Conservation (phyloP, 2,888 invertebrate species). For the Agriotes lineatus region DNA sequence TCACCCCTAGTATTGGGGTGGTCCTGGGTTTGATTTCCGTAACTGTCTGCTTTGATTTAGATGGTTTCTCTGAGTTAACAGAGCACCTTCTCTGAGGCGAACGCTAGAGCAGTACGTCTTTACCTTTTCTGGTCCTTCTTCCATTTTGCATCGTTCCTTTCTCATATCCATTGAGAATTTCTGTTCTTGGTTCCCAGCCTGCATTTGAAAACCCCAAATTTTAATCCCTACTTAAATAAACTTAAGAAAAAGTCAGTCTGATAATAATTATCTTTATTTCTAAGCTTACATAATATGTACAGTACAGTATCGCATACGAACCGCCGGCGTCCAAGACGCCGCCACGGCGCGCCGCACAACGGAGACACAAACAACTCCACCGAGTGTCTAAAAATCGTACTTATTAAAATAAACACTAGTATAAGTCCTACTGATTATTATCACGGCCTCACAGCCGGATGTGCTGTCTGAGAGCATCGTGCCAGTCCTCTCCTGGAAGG, state of each 20-base stretch:
- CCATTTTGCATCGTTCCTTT: background rate
- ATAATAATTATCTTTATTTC: conserved; percentile 5
- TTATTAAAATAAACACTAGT: conserved; percentile 39
- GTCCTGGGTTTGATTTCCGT: too few relatives aligned
- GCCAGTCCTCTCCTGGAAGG: conserved; percentile 49
- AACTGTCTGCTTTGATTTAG: background rate
- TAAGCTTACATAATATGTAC: conserved; percentile 16
- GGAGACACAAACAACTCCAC: conserved; percentile 1
- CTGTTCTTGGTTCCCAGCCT: too few relatives aligned
- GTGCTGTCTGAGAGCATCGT: conserved; percentile 33
- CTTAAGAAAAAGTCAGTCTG: background rate
- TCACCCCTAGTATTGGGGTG: too few relatives aligned
- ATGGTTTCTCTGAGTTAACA: too few relatives aligned
- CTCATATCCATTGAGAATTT: too few relatives aligned
- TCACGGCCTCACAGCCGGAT: conserved; percentile 53
- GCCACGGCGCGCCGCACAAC: background rate
- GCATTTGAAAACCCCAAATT: background rate
- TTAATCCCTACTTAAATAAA: background rate
- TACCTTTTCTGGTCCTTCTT: background rate
- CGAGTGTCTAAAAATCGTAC: conserved; percentile 8
- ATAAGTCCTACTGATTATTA: conserved; percentile 38
- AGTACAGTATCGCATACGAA: conserved; percentile 4
- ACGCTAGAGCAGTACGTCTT: too few relatives aligned
- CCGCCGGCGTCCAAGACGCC: background rate
- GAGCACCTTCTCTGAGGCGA: too few relatives aligned